Evolutionary conservation across 2,113 vertebrate species (phyloP), one percentile per base, ranked within the genome.

Genomic region (Trichechus manatus): DNA sequence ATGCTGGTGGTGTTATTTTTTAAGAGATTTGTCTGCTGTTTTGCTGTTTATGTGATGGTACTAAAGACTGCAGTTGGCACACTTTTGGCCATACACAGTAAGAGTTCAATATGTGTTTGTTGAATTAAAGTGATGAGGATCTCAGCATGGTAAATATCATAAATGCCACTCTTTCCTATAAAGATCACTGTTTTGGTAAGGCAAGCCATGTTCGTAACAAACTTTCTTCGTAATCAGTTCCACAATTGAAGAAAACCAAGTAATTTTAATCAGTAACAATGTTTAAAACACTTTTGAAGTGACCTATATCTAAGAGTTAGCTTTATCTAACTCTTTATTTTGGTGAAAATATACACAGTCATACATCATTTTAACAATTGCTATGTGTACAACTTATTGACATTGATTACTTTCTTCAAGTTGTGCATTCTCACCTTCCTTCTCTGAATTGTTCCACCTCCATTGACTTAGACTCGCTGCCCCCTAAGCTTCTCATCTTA

Each of bases 1-100:
- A 89, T 27, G 75, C 83, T 84, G 23, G 13, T 84, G 47, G 25
- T 80, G 3, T 36, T 81, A 19, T 53, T 70, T 81, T 93, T 84
- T 61, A 27, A 88, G n/a, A 92, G 9, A 42, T 78, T 89, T 11
- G 81, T 70, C 13, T 53, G 9, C 33, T 66, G 14, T 72, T 89
- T 78, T 93, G 25, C 59, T 89, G 15, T 87, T 92, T 96, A 86
- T 87, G 39, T 72, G 63, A 78, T 88, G 61, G 39, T 50, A 44
- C 50, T 83, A 33, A 87, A 47, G 72, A 59, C 3, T 79, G 22
- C 6, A 59, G 1, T 86, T 75, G 64, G 39, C 53, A 81, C 9
- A 82, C 39, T 39, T 91, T 88, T 88, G 93, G 44, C 36, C 68
- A 36, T 29, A 50, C 33, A n/a, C 2, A 80, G 56, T 72, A 79